Evolutionary conservation across 2,797 vertebrate genomes (phyloP).

Genomic region (Urosaurus nigricauda): DNA sequence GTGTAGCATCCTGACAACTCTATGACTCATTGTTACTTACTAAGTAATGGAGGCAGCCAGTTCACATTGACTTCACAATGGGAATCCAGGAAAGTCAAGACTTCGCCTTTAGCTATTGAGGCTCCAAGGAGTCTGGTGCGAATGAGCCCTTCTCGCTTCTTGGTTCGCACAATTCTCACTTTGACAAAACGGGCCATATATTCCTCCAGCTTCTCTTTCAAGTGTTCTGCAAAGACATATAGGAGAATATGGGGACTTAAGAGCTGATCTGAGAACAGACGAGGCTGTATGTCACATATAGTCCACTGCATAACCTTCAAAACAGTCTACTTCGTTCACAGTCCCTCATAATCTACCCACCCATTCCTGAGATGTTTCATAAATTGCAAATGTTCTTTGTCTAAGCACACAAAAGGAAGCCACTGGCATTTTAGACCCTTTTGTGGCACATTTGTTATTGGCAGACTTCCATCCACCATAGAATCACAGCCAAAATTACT

Average conservation of each 20-base stretch:
- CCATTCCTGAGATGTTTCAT: conserved; percentile 36
- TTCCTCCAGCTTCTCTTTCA: conserved; percentile 87
- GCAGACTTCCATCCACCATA: conserved; percentile 44
- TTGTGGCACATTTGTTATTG: conserved; percentile 43
- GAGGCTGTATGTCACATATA: neutral
- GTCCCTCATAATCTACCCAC: conserved; percentile 42
- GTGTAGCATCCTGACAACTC: conserved; percentile 26
- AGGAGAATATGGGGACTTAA: conserved; percentile 34
- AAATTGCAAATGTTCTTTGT: conserved; percentile 57
- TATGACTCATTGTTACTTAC: conserved; percentile 76
- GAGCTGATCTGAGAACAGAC: conserved; percentile 39
- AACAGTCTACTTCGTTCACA: conserved; percentile 18
- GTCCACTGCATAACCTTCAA: neutral
- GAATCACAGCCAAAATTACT: conserved; percentile 52
- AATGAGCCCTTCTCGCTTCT: conserved; percentile 91
- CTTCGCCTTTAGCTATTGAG: conserved; percentile 87
- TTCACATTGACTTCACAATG: conserved; percentile 92
- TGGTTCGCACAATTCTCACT: conserved; percentile 89
- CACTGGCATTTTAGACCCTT: conserved; percentile 44
- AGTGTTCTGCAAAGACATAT: conserved; percentile 82
- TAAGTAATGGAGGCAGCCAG: conserved; percentile 90
- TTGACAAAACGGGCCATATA: conserved; percentile 89
- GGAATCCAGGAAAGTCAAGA: conserved; percentile 90
- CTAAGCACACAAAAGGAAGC: conserved; percentile 55
- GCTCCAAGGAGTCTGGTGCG: conserved; percentile 89